phyloP scores from a whole-genome alignment of 2,113 vertebrate species.

The Mustela nigripes region DNA sequence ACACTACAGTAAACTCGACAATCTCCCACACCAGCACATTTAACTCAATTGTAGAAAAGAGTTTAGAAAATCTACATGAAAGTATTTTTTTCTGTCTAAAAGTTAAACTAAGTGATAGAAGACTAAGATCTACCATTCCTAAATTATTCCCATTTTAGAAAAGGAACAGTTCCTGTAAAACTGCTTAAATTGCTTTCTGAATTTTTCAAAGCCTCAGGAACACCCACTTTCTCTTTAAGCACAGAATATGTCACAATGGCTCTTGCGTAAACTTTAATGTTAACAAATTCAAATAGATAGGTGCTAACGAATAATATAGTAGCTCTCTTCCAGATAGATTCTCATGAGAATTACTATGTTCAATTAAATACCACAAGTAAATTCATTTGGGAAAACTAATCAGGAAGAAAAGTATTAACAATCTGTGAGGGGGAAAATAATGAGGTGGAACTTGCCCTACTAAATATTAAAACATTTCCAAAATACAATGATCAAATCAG shows the following conservation, averaged over 20 bases:
- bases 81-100: not conserved
- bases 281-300: not conserved
- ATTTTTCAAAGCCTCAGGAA: slow-evolving; percentile 9
- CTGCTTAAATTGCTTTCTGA: not conserved
- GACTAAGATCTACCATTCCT: not conserved
- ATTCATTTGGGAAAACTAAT: not conserved
- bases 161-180: not conserved
- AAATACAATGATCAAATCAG: not conserved
- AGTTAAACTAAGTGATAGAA: not conserved
- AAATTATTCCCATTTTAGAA: slow-evolving; percentile 21
- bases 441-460: not conserved
- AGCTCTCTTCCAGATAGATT: not conserved
- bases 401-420: not conserved
- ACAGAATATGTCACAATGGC: not conserved
- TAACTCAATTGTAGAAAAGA: not conserved
- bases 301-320: not conserved
- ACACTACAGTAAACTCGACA: not conserved
- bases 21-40: not conserved
- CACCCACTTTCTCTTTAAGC: not conserved
- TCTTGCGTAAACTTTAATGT: not conserved
- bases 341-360: not conserved
- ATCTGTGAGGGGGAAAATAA: not conserved
- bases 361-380: not conserved
- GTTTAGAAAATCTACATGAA: not conserved
- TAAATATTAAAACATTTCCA: not conserved